Base-by-base conservation (phyloP, 2,888 invertebrate genomes). In the Tenthredo notha region DNA sequence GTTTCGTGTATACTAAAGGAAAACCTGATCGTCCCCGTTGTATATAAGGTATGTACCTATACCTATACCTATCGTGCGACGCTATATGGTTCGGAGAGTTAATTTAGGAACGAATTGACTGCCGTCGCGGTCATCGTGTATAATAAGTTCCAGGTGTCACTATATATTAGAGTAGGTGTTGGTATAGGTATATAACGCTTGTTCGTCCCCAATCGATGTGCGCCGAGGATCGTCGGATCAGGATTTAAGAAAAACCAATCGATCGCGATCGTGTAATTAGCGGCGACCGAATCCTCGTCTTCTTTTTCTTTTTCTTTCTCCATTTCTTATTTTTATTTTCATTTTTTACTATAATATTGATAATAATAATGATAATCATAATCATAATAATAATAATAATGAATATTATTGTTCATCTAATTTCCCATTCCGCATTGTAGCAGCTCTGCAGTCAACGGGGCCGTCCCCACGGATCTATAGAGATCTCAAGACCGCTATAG, bases 231-330 rank as follows among this genome's bases (percentile, higher is more conserved):
- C 72, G 43, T 25, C 40, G 12, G 72, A 74, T 54, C 50, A n/a
- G 50, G 77, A 77, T n/a, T 33, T 12, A 6, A 80, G 21, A 61
- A 80, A 80, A 80, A 58, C 61, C 40, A 29, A 61, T 58, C 80
- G 80, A 61, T 80, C 80, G 80, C 58, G 58, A 61, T 58, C 58
- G 61, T 61, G 80, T 80, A 80, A 80, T 80, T 80, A 80, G 80
- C 80, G 58, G 25, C 58, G 58, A 80, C 58, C 80, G 61, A 37
- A 58, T 77, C 40, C 21, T 85, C 65, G 25, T 75, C 50, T 84
- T 65, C 85, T 86, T 86, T 85, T 84, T 65, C 85, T 86, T 86
- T 85, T 86, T 88, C 85, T 84, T 86, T 80, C 77, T 70, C 77
- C 67, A 82, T 72, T 74, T 33, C 1, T 18, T 33, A 33, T 74